Evolutionary conservation across 2,797 vertebrate species (phyloP).

Genomic region (Lutjanus argentimaculatus): DNA sequence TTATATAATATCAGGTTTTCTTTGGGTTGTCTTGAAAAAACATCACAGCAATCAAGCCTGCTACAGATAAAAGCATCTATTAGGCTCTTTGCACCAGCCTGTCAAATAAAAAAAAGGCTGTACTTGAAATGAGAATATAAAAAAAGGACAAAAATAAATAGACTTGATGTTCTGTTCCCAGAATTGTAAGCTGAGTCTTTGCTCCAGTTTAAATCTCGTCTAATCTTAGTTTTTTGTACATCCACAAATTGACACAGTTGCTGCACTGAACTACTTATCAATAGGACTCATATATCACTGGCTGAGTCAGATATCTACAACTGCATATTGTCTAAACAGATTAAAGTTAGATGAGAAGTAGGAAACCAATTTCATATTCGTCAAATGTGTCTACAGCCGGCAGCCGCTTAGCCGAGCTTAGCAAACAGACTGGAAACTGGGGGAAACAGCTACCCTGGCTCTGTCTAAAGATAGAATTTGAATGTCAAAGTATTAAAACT

Average conservation of each 20-base stretch:
- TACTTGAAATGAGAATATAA: conserved; percentile 4
- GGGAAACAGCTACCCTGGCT: neutral
- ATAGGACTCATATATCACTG: neutral
- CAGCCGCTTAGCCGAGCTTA: neutral
- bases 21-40: neutral
- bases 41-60: conserved; percentile 17
- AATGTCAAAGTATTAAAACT: neutral
- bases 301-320: neutral
- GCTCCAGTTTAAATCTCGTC: neutral
- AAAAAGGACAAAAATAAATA: neutral
- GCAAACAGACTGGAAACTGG: neutral
- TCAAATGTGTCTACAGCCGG: neutral
- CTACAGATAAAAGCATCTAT: conserved; percentile 12
- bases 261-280: conserved; percentile 4
- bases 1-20: conserved; percentile 9
- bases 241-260: neutral
- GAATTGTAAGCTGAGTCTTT: neutral
- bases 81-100: neutral
- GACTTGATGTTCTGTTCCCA: conserved; percentile 1
- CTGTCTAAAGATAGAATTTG: neutral
- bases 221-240: neutral
- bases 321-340: neutral
- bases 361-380: neutral
- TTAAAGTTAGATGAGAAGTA: neutral
- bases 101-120: conserved; percentile 3